Evolutionary conservation across 2,888 invertebrate species (phyloP).

Genomic region (Eupeodes latifasciatus): DNA sequence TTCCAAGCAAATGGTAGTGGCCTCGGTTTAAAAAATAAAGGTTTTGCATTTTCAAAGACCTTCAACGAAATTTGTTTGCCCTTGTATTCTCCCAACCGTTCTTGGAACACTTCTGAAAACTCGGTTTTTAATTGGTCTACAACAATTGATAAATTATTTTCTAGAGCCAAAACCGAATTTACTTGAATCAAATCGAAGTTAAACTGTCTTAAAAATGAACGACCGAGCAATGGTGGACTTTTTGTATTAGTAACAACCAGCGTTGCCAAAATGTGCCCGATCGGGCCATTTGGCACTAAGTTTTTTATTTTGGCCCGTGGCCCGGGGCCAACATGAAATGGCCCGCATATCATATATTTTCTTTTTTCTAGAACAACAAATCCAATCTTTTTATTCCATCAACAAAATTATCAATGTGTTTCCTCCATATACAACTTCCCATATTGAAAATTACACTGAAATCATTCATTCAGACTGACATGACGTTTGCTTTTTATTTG

Average conservation of each 20-base stretch:
- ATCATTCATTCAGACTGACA: too few species aligned
- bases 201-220: slow-evolving; percentile 39
- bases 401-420: too few species aligned
- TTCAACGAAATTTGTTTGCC: slow-evolving; percentile 1
- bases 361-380: too few species aligned
- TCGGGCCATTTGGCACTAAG: too few species aligned
- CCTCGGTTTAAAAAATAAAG: slow-evolving; percentile 47
- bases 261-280: too few species aligned
- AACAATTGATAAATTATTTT: slow-evolving; percentile 18
- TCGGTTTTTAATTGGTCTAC: slow-evolving; percentile 36
- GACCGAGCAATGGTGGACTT: slow-evolving; percentile 31
- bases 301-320: too few species aligned
- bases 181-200: slow-evolving; percentile 57
- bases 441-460: too few species aligned
- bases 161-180: slow-evolving; percentile 28
- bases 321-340: too few species aligned
- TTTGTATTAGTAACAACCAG: slow-evolving; percentile 31
- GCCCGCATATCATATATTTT: too few species aligned
- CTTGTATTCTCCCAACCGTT: slow-evolving; percentile 25
- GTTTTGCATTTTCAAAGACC: slow-evolving; percentile 26
- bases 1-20: slow-evolving; percentile 51
- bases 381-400: too few species aligned
- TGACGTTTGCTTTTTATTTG: too few species aligned
- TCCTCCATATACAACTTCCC: too few species aligned
- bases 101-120: slow-evolving; percentile 45